Evolutionary conservation across 2,888 invertebrate genomes (phyloP).

Genomic region (Parascotia fuliginaria): DNA sequence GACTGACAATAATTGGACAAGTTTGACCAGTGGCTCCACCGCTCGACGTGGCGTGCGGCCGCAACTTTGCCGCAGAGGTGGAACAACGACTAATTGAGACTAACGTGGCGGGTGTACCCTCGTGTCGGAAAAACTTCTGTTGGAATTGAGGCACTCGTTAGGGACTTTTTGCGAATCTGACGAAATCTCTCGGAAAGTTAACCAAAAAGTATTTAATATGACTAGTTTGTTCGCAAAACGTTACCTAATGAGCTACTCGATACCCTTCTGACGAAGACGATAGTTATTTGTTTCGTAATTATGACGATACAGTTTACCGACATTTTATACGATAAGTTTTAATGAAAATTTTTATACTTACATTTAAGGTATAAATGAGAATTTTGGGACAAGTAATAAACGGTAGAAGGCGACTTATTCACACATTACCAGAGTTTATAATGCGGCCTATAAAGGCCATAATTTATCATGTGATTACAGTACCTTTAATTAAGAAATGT

Average conservation of each 20-base stretch:
- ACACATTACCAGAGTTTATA: too few relatives aligned
- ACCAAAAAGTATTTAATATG: constrained; percentile 66
- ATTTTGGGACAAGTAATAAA: constrained; percentile 11
- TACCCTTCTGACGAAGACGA: constrained; percentile 17
- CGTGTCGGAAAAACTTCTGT: constrained; percentile 63
- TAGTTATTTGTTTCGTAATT: constrained; percentile 33
- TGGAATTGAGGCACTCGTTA: constrained; percentile 78
- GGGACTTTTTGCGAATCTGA: constrained; percentile 72
- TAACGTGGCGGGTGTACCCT: constrained; percentile 56
- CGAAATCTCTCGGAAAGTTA: constrained; percentile 70
- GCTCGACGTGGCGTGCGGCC: constrained; percentile 27
- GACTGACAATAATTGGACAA: not conserved
- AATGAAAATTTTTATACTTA: constrained; percentile 29
- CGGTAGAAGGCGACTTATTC: not conserved
- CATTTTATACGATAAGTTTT: constrained; percentile 38
- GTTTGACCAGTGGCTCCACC: constrained; percentile 54
- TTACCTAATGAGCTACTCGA: constrained; percentile 47
- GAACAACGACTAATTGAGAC: constrained; percentile 70
- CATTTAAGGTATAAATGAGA: constrained; percentile 12
- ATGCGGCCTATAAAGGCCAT: too few relatives aligned
- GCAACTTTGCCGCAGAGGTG: constrained; percentile 41
- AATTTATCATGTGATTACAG: too few relatives aligned
- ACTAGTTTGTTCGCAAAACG: constrained; percentile 51
- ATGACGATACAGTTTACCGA: constrained; percentile 17
- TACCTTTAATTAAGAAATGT: too few relatives aligned